Evolutionary conservation across 2,113 vertebrate species (phyloP), one percentile per base, ranked within the genome.

Genomic region (Perognathus longimembris): DNA sequence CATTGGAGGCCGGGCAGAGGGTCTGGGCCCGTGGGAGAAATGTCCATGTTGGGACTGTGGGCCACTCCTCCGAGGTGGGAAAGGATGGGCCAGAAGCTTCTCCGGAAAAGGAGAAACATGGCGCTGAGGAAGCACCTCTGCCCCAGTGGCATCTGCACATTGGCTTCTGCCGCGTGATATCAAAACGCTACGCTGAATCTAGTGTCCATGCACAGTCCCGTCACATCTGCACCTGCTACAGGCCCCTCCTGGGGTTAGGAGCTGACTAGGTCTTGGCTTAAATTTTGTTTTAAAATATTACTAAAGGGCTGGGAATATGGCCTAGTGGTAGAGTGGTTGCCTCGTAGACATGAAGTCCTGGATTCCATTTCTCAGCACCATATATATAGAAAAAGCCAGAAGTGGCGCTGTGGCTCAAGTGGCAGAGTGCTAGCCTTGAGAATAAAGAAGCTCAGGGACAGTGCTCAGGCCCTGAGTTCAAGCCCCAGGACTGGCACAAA

Each of bases 271-370:
- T 59, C 90, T n/a, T 76, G 18, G 15, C 32, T 83, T 73, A 73
- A 67, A n/a, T 6, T 85, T 40, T 88, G 11, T 76, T 87, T 81
- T 69, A 30, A 85, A 86, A 61, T 78, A 93, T 32, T 67, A 36
- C 82, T 30, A 81, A 88, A 85, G 45, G 45, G 1, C 45, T 45
- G 45, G 45, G 45, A 45, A 45, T 8, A 12, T 45, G 45, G 45
- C 10, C 12, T 12, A 45, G 45, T 45, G 45, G 45, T 45, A 45
- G 45, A 45, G 45, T 12, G 9, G 9, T 45, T 45, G 45, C 45
- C 45, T 45, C 12, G 45, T 12, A 45, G 9, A 12, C 45, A 1
- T 45, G 45, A 45, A 12, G 45, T 12, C 45, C 45, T 45, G 45
- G 45, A 12, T 45, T 45, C 10, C 1, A 45, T 45, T 45, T 12